phyloP scores from a whole-genome alignment of 1,140 invertebrate genomes.

The Hestina assimilis region DNA sequence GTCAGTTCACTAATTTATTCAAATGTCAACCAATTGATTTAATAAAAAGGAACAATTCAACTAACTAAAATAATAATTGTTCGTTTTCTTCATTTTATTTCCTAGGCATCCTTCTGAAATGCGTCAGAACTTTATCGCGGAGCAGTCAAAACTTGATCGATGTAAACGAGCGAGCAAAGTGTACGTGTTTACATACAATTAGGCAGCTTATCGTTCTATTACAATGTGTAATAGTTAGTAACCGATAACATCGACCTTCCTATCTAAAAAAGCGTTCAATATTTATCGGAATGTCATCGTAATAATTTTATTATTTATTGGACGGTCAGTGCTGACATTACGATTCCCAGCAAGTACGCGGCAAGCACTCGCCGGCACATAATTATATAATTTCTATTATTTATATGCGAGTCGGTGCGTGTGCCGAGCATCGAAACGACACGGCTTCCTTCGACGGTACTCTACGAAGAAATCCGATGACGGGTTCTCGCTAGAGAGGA shows the following conservation, averaged over 20 bases:
- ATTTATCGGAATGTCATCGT: slow-evolving; percentile 63
- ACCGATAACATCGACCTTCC: slow-evolving; percentile 67
- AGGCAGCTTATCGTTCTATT: slow-evolving; percentile 60
- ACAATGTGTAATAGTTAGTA: slow-evolving; percentile 65
- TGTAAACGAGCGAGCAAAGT: slow-evolving; percentile 17
- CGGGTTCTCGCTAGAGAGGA: slow-evolving; percentile 65
- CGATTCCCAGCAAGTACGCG: slow-evolving; percentile 53
- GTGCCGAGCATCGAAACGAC: slow-evolving; percentile 57
- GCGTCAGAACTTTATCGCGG: not conserved
- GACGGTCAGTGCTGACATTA: slow-evolving; percentile 48
- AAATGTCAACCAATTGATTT: too few species aligned
- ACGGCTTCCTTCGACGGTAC: slow-evolving; percentile 54
- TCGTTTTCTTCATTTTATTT: not conserved
- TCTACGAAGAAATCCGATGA: slow-evolving; percentile 63
- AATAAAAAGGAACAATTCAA: too few species aligned
- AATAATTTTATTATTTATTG: slow-evolving; percentile 57
- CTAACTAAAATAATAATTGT: too few species aligned
- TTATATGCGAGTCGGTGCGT: slow-evolving; percentile 65
- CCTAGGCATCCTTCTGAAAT: not conserved
- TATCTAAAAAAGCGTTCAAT: slow-evolving; percentile 62
- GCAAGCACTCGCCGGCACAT: slow-evolving; percentile 59
- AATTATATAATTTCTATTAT: slow-evolving; percentile 78
- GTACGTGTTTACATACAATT: slow-evolving; percentile 43
- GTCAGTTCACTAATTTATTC: too few species aligned
- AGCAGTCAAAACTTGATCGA: slow-evolving; percentile 9